Conservation (phyloP, 2,888 invertebrate genomes). For the Chrysolina haemoptera region DNA sequence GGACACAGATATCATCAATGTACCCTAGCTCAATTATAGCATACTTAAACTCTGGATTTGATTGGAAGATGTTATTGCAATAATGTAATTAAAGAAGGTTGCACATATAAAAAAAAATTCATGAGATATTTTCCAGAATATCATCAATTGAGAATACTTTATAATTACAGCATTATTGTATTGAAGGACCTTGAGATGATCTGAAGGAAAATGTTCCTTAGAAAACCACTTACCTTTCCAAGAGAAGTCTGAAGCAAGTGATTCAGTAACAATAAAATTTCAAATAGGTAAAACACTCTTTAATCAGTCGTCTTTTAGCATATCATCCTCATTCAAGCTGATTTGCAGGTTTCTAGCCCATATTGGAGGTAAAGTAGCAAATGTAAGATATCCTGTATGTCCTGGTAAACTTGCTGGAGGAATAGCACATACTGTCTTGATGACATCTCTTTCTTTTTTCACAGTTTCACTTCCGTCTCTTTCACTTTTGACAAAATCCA, state of each 20-base stretch:
- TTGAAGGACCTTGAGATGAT: no score
- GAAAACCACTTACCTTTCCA: background rate
- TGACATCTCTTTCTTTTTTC: constrained; percentile 63
- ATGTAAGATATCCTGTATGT: constrained; percentile 97
- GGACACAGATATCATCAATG: no score
- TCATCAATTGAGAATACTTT: no score
- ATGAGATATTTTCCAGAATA: no score
- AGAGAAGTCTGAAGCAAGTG: no score
- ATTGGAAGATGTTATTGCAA: no score
- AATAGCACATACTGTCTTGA: constrained; percentile 73
- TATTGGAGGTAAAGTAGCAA: constrained; percentile 87
- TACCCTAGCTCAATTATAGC: no score
- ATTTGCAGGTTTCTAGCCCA: constrained; percentile 69
- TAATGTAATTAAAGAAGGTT: no score
- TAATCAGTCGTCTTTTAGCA: constrained; percentile 29
- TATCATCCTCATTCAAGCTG: constrained; percentile 45
- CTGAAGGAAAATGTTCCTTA: no score
- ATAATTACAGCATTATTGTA: no score
- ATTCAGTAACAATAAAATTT: background rate
- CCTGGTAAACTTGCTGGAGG: constrained; percentile 86
- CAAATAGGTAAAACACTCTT: background rate
- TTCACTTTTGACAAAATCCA: constrained; percentile 77
- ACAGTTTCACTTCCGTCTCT: constrained; percentile 58
- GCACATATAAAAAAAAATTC: no score
- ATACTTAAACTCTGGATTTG: no score